Evolutionary conservation across 2,888 invertebrate genomes (phyloP).

Genomic region (Drosophila borborema): DNA sequence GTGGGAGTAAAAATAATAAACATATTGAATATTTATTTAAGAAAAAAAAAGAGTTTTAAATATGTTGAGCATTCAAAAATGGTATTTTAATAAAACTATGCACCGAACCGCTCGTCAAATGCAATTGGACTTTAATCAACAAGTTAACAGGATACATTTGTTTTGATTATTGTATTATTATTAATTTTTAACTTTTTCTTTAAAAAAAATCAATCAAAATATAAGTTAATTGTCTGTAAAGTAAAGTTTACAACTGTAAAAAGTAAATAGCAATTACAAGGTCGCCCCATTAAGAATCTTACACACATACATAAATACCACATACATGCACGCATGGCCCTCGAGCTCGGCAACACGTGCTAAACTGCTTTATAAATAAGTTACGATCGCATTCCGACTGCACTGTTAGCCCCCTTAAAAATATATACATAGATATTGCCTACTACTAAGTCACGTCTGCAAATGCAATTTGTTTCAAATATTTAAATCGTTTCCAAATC

Average conservation of each 20-base stretch:
- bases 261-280: slow-evolving; percentile 27
- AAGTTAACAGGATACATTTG: no score
- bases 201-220: no score
- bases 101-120: no score
- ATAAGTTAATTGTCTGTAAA: no score
- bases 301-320: neutral
- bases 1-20: neutral
- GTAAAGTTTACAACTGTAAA: slow-evolving; percentile 4
- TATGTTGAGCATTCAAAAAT: no score
- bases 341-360: slow-evolving; percentile 51
- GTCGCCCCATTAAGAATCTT: slow-evolving; percentile 28
- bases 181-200: no score
- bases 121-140: no score
- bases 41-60: no score
- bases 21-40: neutral
- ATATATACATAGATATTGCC: no score
- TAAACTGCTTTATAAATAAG: slow-evolving; percentile 29
- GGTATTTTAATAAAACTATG: no score
- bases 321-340: slow-evolving; percentile 2
- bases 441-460: slow-evolving; percentile 38
- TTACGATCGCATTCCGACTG: slow-evolving; percentile 16
- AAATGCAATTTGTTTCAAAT: slow-evolving; percentile 1
- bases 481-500: neutral
- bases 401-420: neutral
- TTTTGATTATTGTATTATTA: no score